These are phyloP conservation scores for Drosophila picticornis DNA, from an alignment of 2,888 invertebrate genomes.

Conservation along the genomic window DNA sequence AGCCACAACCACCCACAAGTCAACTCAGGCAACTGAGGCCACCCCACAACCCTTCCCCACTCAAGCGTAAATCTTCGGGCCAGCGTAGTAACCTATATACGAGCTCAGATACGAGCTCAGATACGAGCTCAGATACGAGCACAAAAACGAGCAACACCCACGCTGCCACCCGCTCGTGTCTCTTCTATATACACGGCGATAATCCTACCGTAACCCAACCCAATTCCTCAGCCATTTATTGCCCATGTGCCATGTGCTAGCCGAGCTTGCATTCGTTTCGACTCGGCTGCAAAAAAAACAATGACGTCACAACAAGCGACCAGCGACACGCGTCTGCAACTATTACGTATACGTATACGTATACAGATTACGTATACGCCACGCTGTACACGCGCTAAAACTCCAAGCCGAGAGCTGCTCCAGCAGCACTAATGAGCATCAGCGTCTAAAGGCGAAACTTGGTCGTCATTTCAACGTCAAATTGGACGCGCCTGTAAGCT, in stretches of 20 bases:
- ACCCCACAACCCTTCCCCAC: slow-evolving; percentile 8
- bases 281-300: slow-evolving; percentile 40
- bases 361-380: slow-evolving; percentile 69
- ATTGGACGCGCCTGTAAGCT: slow-evolving; percentile 60
- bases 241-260: slow-evolving; percentile 40
- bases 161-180: slow-evolving; percentile 2
- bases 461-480: slow-evolving; percentile 54
- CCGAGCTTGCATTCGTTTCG: slow-evolving; percentile 26
- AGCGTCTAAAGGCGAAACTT: slow-evolving; percentile 49
- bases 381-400: slow-evolving; percentile 24
- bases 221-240: slow-evolving; percentile 34
- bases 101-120: slow-evolving; percentile 21
- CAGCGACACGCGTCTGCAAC: slow-evolving; percentile 56
- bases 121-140: slow-evolving; percentile 2
- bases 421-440: slow-evolving; percentile 49
- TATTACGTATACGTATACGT: slow-evolving; percentile 58
- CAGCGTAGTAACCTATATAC: slow-evolving; percentile 79
- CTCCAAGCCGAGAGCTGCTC: slow-evolving; percentile 4
- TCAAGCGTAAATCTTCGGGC: slow-evolving; percentile 78
- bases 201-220: neutral
- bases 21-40: too few relatives aligned
- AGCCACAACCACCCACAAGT: neutral
- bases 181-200: neutral
- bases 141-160: slow-evolving; percentile 34
- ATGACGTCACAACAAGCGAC: slow-evolving; percentile 63